A percentile compares a stretch with the other conserved stretches of the same genome.
These are phyloP conservation scores for Cheumatopsyche charites DNA, from an alignment of 1,140 invertebrate genomes.

Conservation along the genomic window DNA sequence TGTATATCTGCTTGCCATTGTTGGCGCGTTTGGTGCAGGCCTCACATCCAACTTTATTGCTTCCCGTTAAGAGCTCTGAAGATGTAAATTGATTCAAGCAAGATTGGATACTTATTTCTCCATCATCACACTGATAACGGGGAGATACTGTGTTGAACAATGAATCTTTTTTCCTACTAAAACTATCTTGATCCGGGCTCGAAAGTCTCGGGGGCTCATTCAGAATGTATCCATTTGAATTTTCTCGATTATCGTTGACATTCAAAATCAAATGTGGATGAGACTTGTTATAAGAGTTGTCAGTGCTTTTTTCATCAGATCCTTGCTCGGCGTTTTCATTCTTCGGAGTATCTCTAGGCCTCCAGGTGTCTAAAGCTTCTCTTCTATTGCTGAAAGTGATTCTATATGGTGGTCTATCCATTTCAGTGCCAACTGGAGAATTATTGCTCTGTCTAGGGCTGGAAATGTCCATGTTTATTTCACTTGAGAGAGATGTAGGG, in stretches of 20 bases:
- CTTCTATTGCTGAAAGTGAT: constrained; percentile 6
- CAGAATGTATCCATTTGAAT: background rate
- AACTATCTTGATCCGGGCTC: constrained; percentile 33
- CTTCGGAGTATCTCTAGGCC: too few relatives aligned
- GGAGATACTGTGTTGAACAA: constrained; percentile 62
- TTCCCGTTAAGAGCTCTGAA: constrained; percentile 84
- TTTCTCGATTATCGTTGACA: constrained; percentile 44
- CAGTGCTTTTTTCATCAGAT: too few relatives aligned
- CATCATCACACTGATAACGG: constrained; percentile 73
- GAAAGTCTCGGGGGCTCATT: background rate
- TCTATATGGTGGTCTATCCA: background rate
- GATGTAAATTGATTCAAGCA: constrained; percentile 92
- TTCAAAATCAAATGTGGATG: constrained; percentile 50
- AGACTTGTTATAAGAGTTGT: background rate
- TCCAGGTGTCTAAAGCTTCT: too few relatives aligned
- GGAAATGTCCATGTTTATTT: constrained; percentile 62
- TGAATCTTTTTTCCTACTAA: constrained; percentile 42
- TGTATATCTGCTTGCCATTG: constrained; percentile 79
- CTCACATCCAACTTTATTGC: constrained; percentile 92
- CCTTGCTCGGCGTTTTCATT: too few relatives aligned
- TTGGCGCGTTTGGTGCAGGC: constrained; percentile 80
- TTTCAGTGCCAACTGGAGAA: constrained; percentile 36
- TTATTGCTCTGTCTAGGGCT: constrained; percentile 52
- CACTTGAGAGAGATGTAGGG: constrained; percentile 62
- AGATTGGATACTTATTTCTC: constrained; percentile 83